Evolutionary conservation across 2,113 vertebrate species (phyloP).

Genomic region (Vulpes ferrilata): DNA sequence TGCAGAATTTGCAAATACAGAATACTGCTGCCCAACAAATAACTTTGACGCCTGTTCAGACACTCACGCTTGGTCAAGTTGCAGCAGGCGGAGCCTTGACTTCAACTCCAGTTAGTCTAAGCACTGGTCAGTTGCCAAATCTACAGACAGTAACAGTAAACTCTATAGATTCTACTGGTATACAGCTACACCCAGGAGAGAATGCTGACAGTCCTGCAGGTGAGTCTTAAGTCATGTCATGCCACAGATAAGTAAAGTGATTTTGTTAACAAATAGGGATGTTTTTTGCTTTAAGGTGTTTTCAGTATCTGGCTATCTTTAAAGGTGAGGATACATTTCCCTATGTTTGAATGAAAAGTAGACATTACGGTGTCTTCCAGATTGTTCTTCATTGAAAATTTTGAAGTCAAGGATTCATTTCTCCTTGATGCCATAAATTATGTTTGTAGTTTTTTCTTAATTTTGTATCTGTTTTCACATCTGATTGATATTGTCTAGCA

Average conservation of each 20-base stretch:
- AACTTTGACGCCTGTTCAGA: slow-evolving; percentile 97
- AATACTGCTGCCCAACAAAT: slow-evolving; percentile 97
- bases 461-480: slow-evolving; percentile 53
- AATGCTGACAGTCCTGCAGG: slow-evolving; percentile 94
- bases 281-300: slow-evolving; percentile 36
- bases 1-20: slow-evolving; percentile 99
- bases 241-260: background rate
- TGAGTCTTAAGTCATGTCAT: slow-evolving; percentile 65
- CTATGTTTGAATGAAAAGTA: slow-evolving; percentile 53
- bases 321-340: background rate
- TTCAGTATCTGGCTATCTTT: background rate
- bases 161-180: slow-evolving; percentile 94
- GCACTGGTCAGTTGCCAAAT: slow-evolving; percentile 97
- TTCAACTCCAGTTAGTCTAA: slow-evolving; percentile 93
- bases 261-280: background rate
- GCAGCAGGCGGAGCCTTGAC: slow-evolving; percentile 91
- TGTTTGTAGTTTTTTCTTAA: background rate
- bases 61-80: slow-evolving; percentile 97
- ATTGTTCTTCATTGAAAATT: slow-evolving; percentile 66
- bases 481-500: slow-evolving; percentile 20
- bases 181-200: slow-evolving; percentile 94
- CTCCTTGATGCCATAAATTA: background rate
- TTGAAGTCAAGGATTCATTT: slow-evolving; percentile 55
- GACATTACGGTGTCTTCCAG: background rate
- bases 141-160: slow-evolving; percentile 99